Evolutionary conservation across 1,140 invertebrate genomes (phyloP).

Genomic region (Lordiphosa clarofinis): DNA sequence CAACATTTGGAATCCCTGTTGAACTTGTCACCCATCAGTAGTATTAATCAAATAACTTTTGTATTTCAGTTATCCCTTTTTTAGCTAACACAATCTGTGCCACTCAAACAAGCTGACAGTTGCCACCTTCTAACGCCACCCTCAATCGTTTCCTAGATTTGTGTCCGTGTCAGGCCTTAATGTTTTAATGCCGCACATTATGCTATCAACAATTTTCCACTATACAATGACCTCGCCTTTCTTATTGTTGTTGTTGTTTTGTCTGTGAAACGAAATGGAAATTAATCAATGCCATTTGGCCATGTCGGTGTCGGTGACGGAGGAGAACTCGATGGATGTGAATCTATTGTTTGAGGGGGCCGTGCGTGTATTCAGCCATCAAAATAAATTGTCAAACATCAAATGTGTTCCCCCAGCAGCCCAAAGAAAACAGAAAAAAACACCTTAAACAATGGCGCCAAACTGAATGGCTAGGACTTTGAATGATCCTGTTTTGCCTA

Average conservation of each 20-base stretch:
- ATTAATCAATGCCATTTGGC: slow-evolving; percentile 69
- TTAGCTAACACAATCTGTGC: too few relatives aligned
- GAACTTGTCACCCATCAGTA: background rate
- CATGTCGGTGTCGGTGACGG: background rate
- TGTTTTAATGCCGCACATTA: slow-evolving; percentile 66
- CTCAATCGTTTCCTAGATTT: slow-evolving; percentile 2
- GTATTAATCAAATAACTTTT: slow-evolving; percentile 18
- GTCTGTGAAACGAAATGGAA: slow-evolving; percentile 60
- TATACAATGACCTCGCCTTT: slow-evolving; percentile 32
- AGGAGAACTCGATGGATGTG: slow-evolving; percentile 17
- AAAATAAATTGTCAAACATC: slow-evolving; percentile 74
- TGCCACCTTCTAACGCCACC: slow-evolving; percentile 23
- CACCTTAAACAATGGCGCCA: slow-evolving; percentile 30
- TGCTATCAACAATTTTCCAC: slow-evolving; percentile 62
- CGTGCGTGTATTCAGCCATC: slow-evolving; percentile 61
- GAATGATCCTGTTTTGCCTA: slow-evolving; percentile 20
- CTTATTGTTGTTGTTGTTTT: slow-evolving; percentile 51
- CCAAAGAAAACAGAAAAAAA: slow-evolving; percentile 19
- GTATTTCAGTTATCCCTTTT: background rate
- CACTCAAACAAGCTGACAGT: slow-evolving; percentile 40
- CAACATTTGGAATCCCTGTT: too few relatives aligned
- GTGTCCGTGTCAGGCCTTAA: slow-evolving; percentile 44
- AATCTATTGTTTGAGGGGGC: slow-evolving; percentile 17
- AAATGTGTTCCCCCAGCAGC: slow-evolving; percentile 47
- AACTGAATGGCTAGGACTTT: slow-evolving; percentile 16